Conservation (phyloP, 1,140 invertebrate genomes). For the Riptortus pedestris region DNA sequence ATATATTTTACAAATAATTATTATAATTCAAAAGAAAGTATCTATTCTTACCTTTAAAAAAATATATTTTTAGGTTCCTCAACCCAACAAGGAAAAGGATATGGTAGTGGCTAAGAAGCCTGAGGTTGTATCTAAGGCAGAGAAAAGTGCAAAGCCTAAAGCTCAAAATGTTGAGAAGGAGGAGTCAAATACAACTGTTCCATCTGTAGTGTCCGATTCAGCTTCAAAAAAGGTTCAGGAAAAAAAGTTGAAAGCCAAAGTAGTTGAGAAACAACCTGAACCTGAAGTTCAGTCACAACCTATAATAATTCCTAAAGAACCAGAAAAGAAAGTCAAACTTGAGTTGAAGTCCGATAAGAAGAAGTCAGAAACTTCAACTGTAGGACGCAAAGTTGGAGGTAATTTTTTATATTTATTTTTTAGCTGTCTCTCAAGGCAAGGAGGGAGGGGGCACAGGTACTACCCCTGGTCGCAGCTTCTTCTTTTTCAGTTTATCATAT, state of each 20-base stretch:
- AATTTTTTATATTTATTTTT: too few relatives aligned
- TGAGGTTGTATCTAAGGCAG: not conserved
- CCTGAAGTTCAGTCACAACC: not conserved
- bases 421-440: too few relatives aligned
- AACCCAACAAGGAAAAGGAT: too few relatives aligned
- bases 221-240: not conserved
- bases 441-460: too few relatives aligned
- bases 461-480: too few relatives aligned
- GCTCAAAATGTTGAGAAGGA: not conserved
- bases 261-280: not conserved
- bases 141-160: not conserved
- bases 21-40: too few relatives aligned
- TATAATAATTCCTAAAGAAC: not conserved
- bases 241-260: not conserved
- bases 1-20: slow-evolving; percentile 4
- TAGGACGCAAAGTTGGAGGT: too few relatives aligned
- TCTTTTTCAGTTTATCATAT: too few relatives aligned
- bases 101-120: not conserved
- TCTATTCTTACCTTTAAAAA: too few relatives aligned
- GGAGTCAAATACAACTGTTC: not conserved
- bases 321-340: not conserved
- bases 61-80: not conserved
- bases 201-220: not conserved
- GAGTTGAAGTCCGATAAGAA: not conserved
- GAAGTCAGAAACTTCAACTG: not conserved